Conservation (phyloP, 1,140 invertebrate genomes). For the Drosophila santomea region DNA sequence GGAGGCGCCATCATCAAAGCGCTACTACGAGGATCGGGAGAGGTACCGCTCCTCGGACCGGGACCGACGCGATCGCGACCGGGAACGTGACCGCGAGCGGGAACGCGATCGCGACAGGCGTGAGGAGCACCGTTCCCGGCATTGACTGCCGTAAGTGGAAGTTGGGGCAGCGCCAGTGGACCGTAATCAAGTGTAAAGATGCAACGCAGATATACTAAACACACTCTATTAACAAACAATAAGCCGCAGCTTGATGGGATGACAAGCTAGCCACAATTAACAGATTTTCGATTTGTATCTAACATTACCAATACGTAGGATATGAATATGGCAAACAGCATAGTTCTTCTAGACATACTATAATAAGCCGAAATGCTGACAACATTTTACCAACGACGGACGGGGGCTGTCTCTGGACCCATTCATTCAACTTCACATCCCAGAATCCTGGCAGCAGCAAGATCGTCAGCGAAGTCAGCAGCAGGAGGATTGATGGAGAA, state of each 20-base stretch:
- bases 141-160: slow-evolving; percentile 85
- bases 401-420: slow-evolving; percentile 15
- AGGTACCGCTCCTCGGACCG: slow-evolving; percentile 90
- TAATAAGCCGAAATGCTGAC: slow-evolving; percentile 75
- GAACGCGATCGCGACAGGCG: slow-evolving; percentile 89
- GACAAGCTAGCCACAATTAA: slow-evolving; percentile 60
- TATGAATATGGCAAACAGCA: slow-evolving; percentile 76
- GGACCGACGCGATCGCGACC: slow-evolving; percentile 88
- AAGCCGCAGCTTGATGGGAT: slow-evolving; percentile 51
- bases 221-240: slow-evolving; percentile 65
- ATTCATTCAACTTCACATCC: slow-evolving; percentile 4
- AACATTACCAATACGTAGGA: slow-evolving; percentile 83
- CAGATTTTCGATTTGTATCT: slow-evolving; percentile 76
- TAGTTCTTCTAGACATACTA: slow-evolving; percentile 80
- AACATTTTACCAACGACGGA: slow-evolving; percentile 45
- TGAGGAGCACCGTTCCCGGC: slow-evolving; percentile 90
- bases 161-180: slow-evolving; percentile 18
- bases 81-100: slow-evolving; percentile 88
- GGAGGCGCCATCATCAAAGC: slow-evolving; percentile 85
- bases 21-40: slow-evolving; percentile 92
- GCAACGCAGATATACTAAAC: slow-evolving; percentile 50
- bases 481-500: slow-evolving; percentile 12
- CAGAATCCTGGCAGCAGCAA: background rate
- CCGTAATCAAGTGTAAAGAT: slow-evolving; percentile 62
- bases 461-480: background rate